Base-by-base conservation (phyloP, 2,888 invertebrate genomes). In the Andrena haemorrhoa region DNA sequence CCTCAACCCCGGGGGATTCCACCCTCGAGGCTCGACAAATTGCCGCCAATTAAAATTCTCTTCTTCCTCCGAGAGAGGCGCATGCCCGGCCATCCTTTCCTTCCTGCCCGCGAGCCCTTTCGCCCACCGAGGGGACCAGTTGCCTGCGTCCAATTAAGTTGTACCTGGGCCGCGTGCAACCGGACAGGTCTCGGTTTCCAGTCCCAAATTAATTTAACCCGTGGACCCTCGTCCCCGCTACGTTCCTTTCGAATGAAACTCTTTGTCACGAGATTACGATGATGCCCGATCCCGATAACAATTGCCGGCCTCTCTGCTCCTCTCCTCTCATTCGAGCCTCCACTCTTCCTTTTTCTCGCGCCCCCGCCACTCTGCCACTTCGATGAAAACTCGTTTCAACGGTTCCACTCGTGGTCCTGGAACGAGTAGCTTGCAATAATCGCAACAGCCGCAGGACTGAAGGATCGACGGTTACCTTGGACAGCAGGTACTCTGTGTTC, bases 61-160 rank as follows among this genome's bases (percentile, higher is more conserved):
- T 75, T 84, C 78, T 82, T 86, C 76, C 77, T 41, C 41, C 41
- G 16, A 41, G 82, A 77, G 82, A 75, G 80, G 78, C 78, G 76
- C 86, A 89, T 82, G 79, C 71, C 75, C 74, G 77, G 65, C 56
- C 56, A 64, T 71, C 79, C 71, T 75, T 56, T 73, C 71, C 73
- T 80, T 75, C 61, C 72, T 33, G 56, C 71, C 47, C 71, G 35
- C 76, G 58, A 74, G 47, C 60, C 58, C 53, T 56, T 33, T 56
- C 71, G 41, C 63, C 66, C 78, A 74, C 70, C 87, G 75, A 78
- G 88, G 87, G 56, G 92, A 92, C 92, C 92, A 91, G 91, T 91
- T 91, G 51, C 56, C 83, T 60, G 89, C 86, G 84, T 86, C 92
- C 93, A 93, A 93, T 93, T 93, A 93, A 93, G 92, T 93, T 92